A percentile compares a stretch with the other conserved stretches of the same genome.
Evolutionary conservation across 2,888 invertebrate species (phyloP).

Genomic region (Volucella inanis): DNA sequence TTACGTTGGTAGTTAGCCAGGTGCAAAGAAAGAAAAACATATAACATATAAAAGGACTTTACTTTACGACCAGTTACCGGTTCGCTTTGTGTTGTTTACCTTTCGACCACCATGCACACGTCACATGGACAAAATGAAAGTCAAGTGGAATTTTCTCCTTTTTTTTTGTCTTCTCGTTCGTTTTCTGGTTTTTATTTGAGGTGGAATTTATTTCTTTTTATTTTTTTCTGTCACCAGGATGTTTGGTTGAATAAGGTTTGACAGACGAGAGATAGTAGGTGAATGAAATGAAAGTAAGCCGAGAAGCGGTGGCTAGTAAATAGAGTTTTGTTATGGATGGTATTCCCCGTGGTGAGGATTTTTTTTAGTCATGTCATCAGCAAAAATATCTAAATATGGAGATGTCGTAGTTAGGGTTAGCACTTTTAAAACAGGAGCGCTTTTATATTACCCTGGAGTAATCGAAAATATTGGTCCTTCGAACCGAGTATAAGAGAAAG

Average conservation of each 20-base stretch:
- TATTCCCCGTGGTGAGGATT: constrained; percentile 47
- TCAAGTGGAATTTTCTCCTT: constrained; percentile 61
- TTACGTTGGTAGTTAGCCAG: constrained; percentile 66
- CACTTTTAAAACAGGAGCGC: not conserved
- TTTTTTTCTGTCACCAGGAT: constrained; percentile 50
- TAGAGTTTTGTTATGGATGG: constrained; percentile 56
- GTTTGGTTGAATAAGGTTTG: constrained; percentile 69
- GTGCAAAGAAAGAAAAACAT: constrained; percentile 33
- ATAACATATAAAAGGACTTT: not conserved
- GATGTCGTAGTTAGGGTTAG: too few relatives aligned
- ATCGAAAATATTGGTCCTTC: too few relatives aligned
- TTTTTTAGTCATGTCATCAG: constrained; percentile 21
- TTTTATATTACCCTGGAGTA: too few relatives aligned
- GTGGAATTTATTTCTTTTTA: not conserved
- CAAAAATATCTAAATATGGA: too few relatives aligned
- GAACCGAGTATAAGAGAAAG: too few relatives aligned
- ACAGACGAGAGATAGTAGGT: constrained; percentile 44
- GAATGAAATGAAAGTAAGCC: constrained; percentile 42
- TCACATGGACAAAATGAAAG: constrained; percentile 37
- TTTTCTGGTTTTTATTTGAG: constrained; percentile 20
- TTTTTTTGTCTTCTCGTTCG: constrained; percentile 40
- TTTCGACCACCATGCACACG: constrained; percentile 67
- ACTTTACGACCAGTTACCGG: constrained; percentile 47
- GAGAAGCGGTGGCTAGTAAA: constrained; percentile 49
- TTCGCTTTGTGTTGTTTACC: constrained; percentile 56